These are phyloP conservation scores for Crossocerus cetratus DNA, from an alignment of 2,888 invertebrate genomes.

Conservation along the genomic window DNA sequence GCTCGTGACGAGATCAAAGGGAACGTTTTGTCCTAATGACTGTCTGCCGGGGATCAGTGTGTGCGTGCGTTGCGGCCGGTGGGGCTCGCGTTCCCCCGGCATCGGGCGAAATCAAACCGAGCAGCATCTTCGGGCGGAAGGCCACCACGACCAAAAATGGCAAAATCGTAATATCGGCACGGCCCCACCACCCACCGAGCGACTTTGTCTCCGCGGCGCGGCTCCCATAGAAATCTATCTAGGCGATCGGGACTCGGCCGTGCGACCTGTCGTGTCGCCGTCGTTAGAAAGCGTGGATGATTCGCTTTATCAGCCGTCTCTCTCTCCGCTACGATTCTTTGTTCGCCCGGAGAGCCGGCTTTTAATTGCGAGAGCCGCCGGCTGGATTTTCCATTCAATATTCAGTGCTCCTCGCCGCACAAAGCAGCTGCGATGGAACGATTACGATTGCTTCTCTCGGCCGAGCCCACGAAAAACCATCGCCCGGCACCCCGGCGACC, in stretches of 20 bases:
- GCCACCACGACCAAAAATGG: constrained; percentile 30
- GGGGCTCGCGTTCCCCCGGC: constrained; percentile 39
- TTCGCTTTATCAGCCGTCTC: neutral
- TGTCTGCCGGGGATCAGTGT: constrained; percentile 48
- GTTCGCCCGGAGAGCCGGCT: neutral
- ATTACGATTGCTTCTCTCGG: constrained; percentile 55
- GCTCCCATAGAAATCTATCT: neutral
- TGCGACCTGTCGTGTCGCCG: too few species aligned
- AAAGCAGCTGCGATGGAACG: constrained; percentile 55
- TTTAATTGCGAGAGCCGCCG: neutral
- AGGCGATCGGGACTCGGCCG: too few species aligned
- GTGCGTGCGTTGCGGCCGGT: constrained; percentile 28
- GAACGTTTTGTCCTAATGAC: constrained; percentile 71
- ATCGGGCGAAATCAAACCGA: constrained; percentile 49
- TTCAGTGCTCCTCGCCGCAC: constrained; percentile 28
- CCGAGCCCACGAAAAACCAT: constrained; percentile 47
- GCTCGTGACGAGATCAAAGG: constrained; percentile 75
- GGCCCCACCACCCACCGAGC: constrained; percentile 31
- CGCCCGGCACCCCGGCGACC: constrained; percentile 25
- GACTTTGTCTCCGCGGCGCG: constrained; percentile 11
- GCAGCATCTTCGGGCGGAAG: constrained; percentile 24
- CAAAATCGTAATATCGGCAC: constrained; percentile 10
- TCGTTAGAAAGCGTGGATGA: too few species aligned
- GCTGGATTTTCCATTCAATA: constrained; percentile 31
- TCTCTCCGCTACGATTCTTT: neutral